phyloP scores from a whole-genome alignment of 2,797 vertebrate species.

The Myoxocephalus aenaeus region DNA sequence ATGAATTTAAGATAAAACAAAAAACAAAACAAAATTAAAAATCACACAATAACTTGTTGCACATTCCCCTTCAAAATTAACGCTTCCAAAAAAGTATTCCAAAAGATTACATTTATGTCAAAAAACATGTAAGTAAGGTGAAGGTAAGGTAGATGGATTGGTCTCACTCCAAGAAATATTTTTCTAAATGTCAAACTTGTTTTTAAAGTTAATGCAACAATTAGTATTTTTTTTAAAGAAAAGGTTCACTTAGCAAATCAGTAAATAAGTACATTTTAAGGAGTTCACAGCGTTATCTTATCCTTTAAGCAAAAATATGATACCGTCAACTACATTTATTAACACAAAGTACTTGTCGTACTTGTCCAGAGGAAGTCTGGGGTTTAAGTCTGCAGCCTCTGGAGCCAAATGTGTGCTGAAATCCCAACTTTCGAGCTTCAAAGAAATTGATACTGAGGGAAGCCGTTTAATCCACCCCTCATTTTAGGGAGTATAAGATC shows the following conservation, averaged over 20 bases:
- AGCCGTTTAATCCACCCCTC: neutral
- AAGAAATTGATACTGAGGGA: neutral
- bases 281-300: neutral
- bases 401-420: constrained; percentile 1
- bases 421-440: neutral
- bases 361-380: neutral
- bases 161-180: constrained; percentile 75
- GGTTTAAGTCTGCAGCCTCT: neutral
- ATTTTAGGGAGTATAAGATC: neutral
- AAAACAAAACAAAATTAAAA: constrained; percentile 52
- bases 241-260: neutral
- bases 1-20: constrained; percentile 67
- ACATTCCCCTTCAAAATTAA: constrained; percentile 85
- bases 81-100: constrained; percentile 75
- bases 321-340: neutral
- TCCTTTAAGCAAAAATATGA: neutral
- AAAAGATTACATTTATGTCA: constrained; percentile 17
- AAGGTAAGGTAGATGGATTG: constrained; percentile 39
- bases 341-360: neutral
- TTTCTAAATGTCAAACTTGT: neutral
- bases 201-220: neutral
- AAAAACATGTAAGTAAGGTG: constrained; percentile 11
- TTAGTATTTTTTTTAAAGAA: neutral
- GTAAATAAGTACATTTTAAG: too few relatives aligned
- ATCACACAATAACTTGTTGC: constrained; percentile 82